These are phyloP conservation scores for Euthynnus affinis DNA, from an alignment of 2,797 vertebrate genomes.

Conservation along the genomic window DNA sequence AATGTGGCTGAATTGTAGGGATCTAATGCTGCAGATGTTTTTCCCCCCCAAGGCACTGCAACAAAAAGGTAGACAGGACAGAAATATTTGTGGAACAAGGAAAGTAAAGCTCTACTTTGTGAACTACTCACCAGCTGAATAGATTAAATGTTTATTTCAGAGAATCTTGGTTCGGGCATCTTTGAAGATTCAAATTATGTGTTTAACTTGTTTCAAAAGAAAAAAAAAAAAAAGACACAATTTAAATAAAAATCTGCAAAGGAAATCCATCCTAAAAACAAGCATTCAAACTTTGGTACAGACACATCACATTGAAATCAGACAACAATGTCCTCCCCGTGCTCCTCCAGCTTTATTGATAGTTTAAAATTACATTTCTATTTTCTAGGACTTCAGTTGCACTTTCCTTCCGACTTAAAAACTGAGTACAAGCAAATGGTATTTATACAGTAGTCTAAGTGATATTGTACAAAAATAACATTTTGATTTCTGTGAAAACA, in stretches of 20 bases:
- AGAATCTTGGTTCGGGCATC: not conserved
- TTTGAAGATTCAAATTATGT: not conserved
- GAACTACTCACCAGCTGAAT: not conserved
- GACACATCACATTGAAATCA: slow-evolving; percentile 23
- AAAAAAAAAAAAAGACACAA: too few species aligned
- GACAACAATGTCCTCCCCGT: slow-evolving; percentile 91
- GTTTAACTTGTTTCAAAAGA: too few species aligned
- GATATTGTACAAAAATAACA: slow-evolving; percentile 99
- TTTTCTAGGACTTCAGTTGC: slow-evolving; percentile 99
- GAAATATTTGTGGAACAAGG: not conserved
- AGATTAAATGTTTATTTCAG: not conserved
- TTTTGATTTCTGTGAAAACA: slow-evolving; percentile 99
- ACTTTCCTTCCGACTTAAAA: slow-evolving; percentile 99
- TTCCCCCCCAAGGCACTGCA: rapidly evolving
- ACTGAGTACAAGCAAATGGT: slow-evolving; percentile 99
- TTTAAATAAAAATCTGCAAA: too few species aligned
- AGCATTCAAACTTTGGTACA: not conserved
- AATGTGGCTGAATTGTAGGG: not conserved
- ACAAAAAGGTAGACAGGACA: not conserved
- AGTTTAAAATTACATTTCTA: slow-evolving; percentile 99
- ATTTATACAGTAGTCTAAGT: slow-evolving; percentile 99
- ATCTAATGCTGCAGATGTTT: not conserved
- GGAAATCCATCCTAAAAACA: not conserved
- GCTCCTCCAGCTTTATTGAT: slow-evolving; percentile 99
- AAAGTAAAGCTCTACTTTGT: not conserved